Percentiles rank a stretch among this genome's conserved stretches.
phyloP scores from a whole-genome alignment of 2,113 vertebrate genomes.

The Apteryx mantelli region DNA sequence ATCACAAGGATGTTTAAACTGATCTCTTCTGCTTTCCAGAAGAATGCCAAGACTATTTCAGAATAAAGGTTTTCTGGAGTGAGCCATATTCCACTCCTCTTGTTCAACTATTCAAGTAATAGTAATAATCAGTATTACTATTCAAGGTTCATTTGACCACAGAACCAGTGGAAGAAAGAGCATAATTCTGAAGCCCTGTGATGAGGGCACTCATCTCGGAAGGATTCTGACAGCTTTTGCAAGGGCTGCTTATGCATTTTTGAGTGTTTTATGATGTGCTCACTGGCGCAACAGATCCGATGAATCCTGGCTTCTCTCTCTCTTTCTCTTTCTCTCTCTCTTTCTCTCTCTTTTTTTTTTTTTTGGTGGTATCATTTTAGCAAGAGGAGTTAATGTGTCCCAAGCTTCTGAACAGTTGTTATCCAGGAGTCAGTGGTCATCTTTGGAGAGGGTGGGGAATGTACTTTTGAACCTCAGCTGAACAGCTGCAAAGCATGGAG shows the following conservation, averaged over 20 bases:
- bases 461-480: not conserved
- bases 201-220: not conserved
- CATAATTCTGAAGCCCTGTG: not conserved
- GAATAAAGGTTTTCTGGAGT: not conserved
- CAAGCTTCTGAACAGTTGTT: not conserved
- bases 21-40: not conserved
- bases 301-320: not conserved
- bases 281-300: not conserved
- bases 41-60: not conserved
- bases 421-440: not conserved
- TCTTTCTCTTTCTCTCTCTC: too few species aligned
- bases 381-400: not conserved
- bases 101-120: not conserved
- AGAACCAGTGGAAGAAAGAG: not conserved
- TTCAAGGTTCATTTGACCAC: not conserved
- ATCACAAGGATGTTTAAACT: not conserved
- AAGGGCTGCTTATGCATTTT: not conserved
- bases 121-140: slow-evolving; percentile 14
- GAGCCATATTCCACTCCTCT: not conserved
- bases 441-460: not conserved
- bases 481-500: not conserved
- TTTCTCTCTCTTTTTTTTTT: not conserved
- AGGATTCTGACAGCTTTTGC: slow-evolving; percentile 14
- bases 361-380: not conserved
- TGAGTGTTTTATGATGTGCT: not conserved